A percentile compares a stretch with the other conserved stretches of the same genome.
These are phyloP conservation scores for Vesta saturnalis DNA, from an alignment of 2,888 invertebrate genomes.

Conservation along the genomic window DNA sequence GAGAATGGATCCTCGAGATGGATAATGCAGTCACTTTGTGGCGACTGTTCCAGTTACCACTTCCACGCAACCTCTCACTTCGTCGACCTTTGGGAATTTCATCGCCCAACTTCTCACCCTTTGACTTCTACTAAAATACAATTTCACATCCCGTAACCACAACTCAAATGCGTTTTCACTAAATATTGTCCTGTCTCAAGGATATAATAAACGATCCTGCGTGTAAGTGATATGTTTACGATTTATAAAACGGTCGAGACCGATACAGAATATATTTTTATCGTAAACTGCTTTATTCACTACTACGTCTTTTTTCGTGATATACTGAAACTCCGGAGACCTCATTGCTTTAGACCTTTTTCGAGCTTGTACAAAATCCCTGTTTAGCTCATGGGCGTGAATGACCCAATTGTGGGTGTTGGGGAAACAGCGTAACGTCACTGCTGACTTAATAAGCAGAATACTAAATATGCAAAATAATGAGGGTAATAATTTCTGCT, in stretches of 20 bases:
- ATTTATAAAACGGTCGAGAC: slow-evolving; percentile 15
- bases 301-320: slow-evolving; percentile 16
- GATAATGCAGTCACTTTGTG: slow-evolving; percentile 42
- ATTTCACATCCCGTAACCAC: slow-evolving; percentile 23
- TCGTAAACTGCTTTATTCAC: slow-evolving; percentile 21
- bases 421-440: background rate
- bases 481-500: slow-evolving; percentile 9
- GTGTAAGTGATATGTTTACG: slow-evolving; percentile 24
- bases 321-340: slow-evolving; percentile 19
- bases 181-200: slow-evolving; percentile 7
- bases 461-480: slow-evolving; percentile 2
- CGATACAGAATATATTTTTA: slow-evolving; percentile 25
- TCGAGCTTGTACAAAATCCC: slow-evolving; percentile 15
- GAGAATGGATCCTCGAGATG: slow-evolving; percentile 39
- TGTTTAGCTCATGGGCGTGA: background rate
- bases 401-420: background rate
- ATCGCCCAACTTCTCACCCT: slow-evolving; percentile 30
- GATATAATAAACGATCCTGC: slow-evolving; percentile 9
- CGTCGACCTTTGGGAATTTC: slow-evolving; percentile 30
- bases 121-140: slow-evolving; percentile 28
- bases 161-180: slow-evolving; percentile 11
- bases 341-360: slow-evolving; percentile 18
- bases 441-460: slow-evolving; percentile 1
- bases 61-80: slow-evolving; percentile 36
- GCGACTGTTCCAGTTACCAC: slow-evolving; percentile 41